Conservation (phyloP, 2,113 vertebrate genomes). For the Pelodiscus sinensis region DNA sequence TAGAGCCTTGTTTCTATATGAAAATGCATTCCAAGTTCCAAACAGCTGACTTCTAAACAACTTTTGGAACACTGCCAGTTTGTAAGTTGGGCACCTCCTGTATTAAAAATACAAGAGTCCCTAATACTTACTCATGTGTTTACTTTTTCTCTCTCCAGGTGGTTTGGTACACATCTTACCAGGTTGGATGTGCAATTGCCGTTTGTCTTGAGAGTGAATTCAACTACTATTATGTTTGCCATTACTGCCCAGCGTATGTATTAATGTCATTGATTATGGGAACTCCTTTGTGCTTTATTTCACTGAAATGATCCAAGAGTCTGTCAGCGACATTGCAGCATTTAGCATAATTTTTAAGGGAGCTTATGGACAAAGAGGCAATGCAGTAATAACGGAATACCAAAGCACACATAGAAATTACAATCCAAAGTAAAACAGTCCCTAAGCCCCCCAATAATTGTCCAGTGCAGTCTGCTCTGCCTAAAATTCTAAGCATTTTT, state of each 20-base stretch:
- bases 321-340: not conserved
- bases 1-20: too few relatives aligned
- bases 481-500: not conserved
- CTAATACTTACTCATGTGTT: not conserved
- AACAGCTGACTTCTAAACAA: too few relatives aligned
- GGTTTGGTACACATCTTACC: constrained; percentile 68
- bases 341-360: not conserved
- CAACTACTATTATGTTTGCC: constrained; percentile 75
- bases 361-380: accelerated
- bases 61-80: too few relatives aligned
- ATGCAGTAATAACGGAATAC: not conserved
- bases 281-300: not conserved
- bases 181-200: constrained; percentile 64
- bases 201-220: constrained; percentile 9
- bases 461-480: not conserved
- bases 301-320: not conserved
- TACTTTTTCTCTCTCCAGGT: constrained; percentile 57
- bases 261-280: not conserved
- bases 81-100: too few relatives aligned
- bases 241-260: constrained; percentile 79
- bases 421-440: not conserved
- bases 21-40: too few relatives aligned
- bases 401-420: not conserved
- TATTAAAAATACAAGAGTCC: not conserved
- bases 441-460: accelerated